Percentiles rank a stretch among this genome's conserved stretches.
These are phyloP conservation scores for Thaumetopoea pityocampa DNA, from an alignment of 1,140 invertebrate genomes.

Conservation along the genomic window DNA sequence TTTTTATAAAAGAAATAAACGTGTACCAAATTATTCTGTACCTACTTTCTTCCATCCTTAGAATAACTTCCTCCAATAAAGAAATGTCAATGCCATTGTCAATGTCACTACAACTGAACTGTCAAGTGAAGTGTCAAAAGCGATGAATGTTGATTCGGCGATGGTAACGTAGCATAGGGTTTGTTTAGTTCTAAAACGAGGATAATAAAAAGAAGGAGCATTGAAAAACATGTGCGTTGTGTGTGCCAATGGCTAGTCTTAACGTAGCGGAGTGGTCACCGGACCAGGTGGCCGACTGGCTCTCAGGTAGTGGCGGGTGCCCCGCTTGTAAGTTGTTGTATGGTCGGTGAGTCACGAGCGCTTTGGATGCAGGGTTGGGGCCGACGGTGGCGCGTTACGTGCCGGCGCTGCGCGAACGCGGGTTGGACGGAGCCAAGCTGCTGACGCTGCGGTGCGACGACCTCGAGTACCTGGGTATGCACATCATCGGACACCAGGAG, in stretches of 20 bases:
- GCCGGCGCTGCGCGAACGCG: constrained; percentile 87
- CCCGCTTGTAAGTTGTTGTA: constrained; percentile 12
- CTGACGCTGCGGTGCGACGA: constrained; percentile 90
- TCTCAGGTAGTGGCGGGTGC: constrained; percentile 80
- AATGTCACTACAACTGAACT: neutral
- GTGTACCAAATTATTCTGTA: no score
- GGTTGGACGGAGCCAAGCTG: constrained; percentile 88
- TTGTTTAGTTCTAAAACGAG: neutral
- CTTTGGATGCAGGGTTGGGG: constrained; percentile 82
- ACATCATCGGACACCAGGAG: constrained; percentile 94
- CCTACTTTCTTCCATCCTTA: no score
- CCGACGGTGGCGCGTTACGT: constrained; percentile 88
- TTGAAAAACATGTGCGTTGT: constrained; percentile 27
- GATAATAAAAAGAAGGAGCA: constrained; percentile 21
- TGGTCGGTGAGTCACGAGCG: constrained; percentile 44
- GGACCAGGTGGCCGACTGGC: constrained; percentile 95
- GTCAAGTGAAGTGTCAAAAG: no score
- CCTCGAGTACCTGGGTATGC: constrained; percentile 89
- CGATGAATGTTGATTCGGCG: no score
- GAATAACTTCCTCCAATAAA: no score
- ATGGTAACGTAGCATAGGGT: no score
- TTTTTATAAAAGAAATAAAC: no score
- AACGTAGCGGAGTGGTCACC: constrained; percentile 95
- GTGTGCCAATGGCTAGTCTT: constrained; percentile 84
- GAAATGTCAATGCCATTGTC: constrained; percentile 1